A percentile compares a stretch with the other conserved stretches of the same genome.
These are phyloP conservation scores for Drosophila melanica DNA, from an alignment of 1,140 invertebrate genomes.

Conservation along the genomic window DNA sequence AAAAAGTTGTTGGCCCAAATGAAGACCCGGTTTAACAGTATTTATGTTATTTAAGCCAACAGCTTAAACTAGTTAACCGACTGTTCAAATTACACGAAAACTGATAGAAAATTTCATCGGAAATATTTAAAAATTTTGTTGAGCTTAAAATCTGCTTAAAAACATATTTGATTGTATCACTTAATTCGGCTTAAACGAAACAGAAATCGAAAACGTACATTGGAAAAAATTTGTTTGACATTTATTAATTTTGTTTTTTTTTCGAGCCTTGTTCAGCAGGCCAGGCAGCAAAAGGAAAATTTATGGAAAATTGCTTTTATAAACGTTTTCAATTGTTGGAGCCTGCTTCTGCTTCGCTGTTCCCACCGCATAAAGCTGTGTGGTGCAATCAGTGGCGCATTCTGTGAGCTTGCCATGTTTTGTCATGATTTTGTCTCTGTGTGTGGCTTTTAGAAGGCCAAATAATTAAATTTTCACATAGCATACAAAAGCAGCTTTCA, in stretches of 20 bases:
- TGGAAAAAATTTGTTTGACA: neutral
- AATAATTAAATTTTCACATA: conserved; percentile 81
- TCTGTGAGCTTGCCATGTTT: conserved; percentile 33
- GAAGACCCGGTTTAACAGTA: neutral
- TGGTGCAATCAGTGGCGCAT: conserved; percentile 66
- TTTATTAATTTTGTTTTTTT: neutral
- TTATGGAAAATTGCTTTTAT: conserved; percentile 4
- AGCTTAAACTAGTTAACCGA: neutral
- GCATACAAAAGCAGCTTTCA: conserved; percentile 67
- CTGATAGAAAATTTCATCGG: neutral
- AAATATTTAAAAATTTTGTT: neutral
- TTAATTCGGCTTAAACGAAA: neutral
- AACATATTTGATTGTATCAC: neutral
- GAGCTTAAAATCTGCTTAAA: neutral
- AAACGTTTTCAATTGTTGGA: conserved; percentile 20
- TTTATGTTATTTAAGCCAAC: conserved; percentile 10
- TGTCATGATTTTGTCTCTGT: conserved; percentile 17
- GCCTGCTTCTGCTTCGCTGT: conserved; percentile 1
- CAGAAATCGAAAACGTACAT: neutral
- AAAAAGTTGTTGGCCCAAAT: conserved; percentile 54
- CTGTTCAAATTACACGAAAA: neutral
- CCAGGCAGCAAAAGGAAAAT: too few relatives aligned
- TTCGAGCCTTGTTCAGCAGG: neutral
- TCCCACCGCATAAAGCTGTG: neutral
- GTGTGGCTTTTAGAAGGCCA: conserved; percentile 47